A percentile compares a stretch with the other conserved stretches of the same genome.
Conservation (phyloP, 2,797 vertebrate genomes). For the Semaprochilodus insignis region DNA sequence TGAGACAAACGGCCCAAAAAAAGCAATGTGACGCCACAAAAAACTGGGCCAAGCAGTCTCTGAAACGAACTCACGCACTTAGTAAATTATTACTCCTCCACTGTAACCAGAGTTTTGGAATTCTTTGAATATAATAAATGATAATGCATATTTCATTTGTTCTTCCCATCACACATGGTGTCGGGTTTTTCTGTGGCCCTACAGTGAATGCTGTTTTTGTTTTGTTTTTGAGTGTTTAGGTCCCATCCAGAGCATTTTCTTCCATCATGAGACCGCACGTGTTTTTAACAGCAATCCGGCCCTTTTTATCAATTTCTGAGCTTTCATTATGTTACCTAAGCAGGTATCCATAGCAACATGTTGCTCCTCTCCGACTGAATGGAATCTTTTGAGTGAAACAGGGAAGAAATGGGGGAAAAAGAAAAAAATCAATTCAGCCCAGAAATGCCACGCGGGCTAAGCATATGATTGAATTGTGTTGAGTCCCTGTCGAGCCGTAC, state of each 20-base stretch:
- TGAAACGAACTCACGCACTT: too few relatives aligned
- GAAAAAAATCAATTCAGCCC: conserved; percentile 4
- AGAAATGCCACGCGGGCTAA: not conserved
- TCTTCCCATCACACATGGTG: too few relatives aligned
- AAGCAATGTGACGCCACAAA: too few relatives aligned
- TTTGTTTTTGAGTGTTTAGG: not conserved
- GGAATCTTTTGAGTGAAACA: not conserved
- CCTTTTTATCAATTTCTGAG: not conserved
- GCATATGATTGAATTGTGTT: conserved; percentile 1
- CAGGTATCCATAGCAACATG: conserved; percentile 25
- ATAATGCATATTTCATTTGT: not conserved
- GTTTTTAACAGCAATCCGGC: not conserved
- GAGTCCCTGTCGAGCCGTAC: not conserved
- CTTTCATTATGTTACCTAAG: not conserved
- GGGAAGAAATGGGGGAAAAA: not conserved
- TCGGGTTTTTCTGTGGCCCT: not conserved
- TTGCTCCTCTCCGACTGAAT: conserved; percentile 8
- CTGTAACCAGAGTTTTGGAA: too few relatives aligned
- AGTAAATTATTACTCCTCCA: too few relatives aligned
- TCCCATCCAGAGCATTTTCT: not conserved
- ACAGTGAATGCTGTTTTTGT: not conserved
- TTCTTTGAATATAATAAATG: too few relatives aligned
- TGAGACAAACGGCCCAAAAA: too few relatives aligned
- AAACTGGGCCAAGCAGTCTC: too few relatives aligned
- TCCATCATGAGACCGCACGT: not conserved